A percentile compares a stretch with the other conserved stretches of the same genome.
phyloP scores from a whole-genome alignment of 1,140 invertebrate genomes.

The Lepidurus couesii region DNA sequence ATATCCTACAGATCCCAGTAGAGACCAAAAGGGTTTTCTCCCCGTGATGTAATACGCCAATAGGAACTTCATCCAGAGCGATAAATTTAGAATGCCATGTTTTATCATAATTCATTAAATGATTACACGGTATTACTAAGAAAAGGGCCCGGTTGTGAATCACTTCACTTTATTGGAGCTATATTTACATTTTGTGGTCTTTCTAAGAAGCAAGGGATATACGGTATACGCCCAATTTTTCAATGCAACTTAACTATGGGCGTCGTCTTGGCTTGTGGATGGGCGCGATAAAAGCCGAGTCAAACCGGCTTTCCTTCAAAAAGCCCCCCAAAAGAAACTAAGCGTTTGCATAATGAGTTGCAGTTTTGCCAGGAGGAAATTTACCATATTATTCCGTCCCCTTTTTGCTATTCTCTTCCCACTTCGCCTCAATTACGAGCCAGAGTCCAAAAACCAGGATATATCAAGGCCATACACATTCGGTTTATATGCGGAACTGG shows the following conservation, averaged over 20 bases:
- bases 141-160: background rate
- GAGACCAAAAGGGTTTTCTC: background rate
- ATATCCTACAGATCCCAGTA: no score
- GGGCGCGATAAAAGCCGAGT: constrained; percentile 4
- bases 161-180: background rate
- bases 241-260: background rate
- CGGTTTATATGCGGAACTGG: background rate
- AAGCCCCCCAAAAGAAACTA: background rate
- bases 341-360: background rate
- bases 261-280: constrained; percentile 6
- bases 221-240: constrained; percentile 7
- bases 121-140: background rate
- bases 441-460: background rate
- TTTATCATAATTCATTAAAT: background rate
- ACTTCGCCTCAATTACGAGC: background rate
- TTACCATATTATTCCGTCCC: background rate
- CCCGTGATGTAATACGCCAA: background rate
- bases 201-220: background rate
- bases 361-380: background rate
- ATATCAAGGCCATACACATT: background rate
- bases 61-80: background rate
- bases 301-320: background rate
- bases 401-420: no score
- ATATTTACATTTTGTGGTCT: background rate
- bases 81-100: background rate